Evolutionary conservation across 2,113 vertebrate genomes (phyloP).

Genomic region (Neolamprologus toae): DNA sequence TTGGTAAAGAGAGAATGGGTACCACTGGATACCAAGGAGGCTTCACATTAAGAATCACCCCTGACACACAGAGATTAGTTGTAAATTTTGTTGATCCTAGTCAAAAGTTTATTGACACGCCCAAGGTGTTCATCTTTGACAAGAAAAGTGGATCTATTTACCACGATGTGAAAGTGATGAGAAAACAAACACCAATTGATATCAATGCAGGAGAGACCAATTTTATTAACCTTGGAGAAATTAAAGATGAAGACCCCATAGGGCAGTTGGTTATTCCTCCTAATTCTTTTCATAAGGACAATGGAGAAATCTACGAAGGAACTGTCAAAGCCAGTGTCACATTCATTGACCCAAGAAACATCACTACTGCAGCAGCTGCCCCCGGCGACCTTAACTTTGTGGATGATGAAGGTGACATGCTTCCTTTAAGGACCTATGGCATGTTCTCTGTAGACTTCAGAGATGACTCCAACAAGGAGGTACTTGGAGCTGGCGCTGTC

Average conservation of each 20-base stretch:
- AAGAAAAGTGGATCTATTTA: constrained; percentile 82
- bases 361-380: constrained; percentile 74
- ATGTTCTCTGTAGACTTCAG: constrained; percentile 93
- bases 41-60: constrained; percentile 84
- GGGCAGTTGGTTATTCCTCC: constrained; percentile 85
- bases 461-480: constrained; percentile 69
- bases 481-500: constrained; percentile 76
- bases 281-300: constrained; percentile 73
- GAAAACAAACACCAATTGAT: constrained; percentile 76
- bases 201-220: constrained; percentile 76
- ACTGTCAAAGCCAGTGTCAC: constrained; percentile 88
- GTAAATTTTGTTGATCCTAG: constrained; percentile 82
- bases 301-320: constrained; percentile 79
- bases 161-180: constrained; percentile 86
- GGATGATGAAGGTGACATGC: constrained; percentile 80
- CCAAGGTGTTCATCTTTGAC: constrained; percentile 90
- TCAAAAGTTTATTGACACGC: constrained; percentile 77
- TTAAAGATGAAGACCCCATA: constrained; percentile 69
- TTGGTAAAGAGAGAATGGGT: constrained; percentile 77
- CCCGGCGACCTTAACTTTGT: constrained; percentile 90
- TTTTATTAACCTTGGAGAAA: constrained; percentile 77
- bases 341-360: constrained; percentile 88
- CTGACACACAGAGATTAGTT: constrained; percentile 78
- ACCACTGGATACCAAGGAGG: constrained; percentile 89
- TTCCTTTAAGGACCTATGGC: constrained; percentile 88